Evolutionary conservation across 1,140 invertebrate genomes (phyloP).

Genomic region (Drosophila seguyi): DNA sequence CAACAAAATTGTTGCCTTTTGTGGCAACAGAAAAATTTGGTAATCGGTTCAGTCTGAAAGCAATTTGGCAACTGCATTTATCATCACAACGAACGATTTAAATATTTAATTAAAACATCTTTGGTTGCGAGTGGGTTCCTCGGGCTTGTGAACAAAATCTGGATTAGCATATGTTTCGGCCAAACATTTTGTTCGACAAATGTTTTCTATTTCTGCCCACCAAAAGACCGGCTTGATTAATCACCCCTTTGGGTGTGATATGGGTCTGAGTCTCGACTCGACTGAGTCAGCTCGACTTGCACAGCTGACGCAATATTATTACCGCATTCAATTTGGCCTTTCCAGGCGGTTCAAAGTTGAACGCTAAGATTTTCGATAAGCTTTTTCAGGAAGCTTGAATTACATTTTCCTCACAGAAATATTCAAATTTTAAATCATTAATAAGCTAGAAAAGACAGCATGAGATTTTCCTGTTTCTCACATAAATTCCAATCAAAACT

Average conservation of each 20-base stretch:
- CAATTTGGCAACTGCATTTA: slow-evolving; percentile 63
- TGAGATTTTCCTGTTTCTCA: slow-evolving; percentile 16
- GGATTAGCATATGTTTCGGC: slow-evolving; percentile 45
- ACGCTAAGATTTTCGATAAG: background rate
- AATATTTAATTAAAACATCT: slow-evolving; percentile 42
- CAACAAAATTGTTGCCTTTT: slow-evolving; percentile 40
- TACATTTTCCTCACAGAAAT: slow-evolving; percentile 9
- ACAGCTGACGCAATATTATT: slow-evolving; percentile 26
- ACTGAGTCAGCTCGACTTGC: slow-evolving; percentile 21
- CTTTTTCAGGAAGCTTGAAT: background rate
- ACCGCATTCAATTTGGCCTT: slow-evolving; percentile 16
- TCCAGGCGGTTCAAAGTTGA: slow-evolving; percentile 16
- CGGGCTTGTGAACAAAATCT: slow-evolving; percentile 3
- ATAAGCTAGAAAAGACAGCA: slow-evolving; percentile 5
- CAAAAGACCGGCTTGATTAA: slow-evolving; percentile 19
- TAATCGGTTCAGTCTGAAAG: slow-evolving; percentile 32
- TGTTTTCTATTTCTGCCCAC: slow-evolving; percentile 21
- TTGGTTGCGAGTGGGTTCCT: slow-evolving; percentile 21
- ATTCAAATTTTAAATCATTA: slow-evolving; percentile 9
- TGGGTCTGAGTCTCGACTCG: background rate
- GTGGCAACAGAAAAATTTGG: slow-evolving; percentile 49
- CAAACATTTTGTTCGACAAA: slow-evolving; percentile 36
- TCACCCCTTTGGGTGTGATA: slow-evolving; percentile 38
- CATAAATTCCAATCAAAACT: slow-evolving; percentile 47
- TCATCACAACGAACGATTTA: slow-evolving; percentile 14